phyloP scores from a whole-genome alignment of 2,888 invertebrate genomes.

The Lasius fuliginosus region DNA sequence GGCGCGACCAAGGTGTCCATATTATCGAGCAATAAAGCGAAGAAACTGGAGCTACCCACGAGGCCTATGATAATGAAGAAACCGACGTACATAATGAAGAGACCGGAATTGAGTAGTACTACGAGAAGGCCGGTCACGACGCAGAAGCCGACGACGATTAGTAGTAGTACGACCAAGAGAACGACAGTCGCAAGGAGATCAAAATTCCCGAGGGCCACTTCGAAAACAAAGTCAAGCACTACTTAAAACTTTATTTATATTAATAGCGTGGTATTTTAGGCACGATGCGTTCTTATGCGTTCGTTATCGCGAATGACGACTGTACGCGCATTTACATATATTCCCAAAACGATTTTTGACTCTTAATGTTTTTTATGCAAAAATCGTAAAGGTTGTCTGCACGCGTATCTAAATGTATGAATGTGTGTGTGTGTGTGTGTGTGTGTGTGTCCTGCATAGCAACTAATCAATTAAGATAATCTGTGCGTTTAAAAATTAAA shows the following conservation, averaged over 20 bases:
- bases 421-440: not conserved
- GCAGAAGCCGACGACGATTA: not conserved
- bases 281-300: not conserved
- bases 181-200: not conserved
- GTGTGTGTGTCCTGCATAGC: not conserved
- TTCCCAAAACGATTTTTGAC: not conserved
- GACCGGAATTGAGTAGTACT: not conserved
- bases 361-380: not conserved
- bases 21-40: not conserved
- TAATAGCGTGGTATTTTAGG: not conserved
- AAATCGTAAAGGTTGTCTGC: not conserved
- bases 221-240: not conserved
- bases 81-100: not conserved
- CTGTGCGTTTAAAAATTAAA: not conserved
- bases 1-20: not conserved
- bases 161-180: not conserved
- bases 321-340: not conserved
- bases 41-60: not conserved
- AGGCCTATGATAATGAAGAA: conserved; percentile 44
- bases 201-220: not conserved
- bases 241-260: conserved; percentile 22
- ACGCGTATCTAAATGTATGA: not conserved
- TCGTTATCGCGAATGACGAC: not conserved
- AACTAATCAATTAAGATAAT: not conserved
- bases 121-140: not conserved